Conservation (phyloP, 2,113 vertebrate genomes). For the Rattus rattus region DNA sequence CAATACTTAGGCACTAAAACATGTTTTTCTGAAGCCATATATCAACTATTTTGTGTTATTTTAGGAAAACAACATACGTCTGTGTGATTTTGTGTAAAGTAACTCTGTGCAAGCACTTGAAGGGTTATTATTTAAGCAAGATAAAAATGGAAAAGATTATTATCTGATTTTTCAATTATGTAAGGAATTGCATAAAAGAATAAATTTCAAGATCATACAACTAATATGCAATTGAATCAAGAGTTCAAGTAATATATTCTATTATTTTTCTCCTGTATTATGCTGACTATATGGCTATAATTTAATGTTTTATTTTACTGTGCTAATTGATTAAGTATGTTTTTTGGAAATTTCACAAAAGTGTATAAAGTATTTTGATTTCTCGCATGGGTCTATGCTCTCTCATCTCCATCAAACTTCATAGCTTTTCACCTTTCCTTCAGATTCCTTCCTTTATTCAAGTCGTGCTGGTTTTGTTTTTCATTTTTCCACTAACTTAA, state of each 20-base stretch:
- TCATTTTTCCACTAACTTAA: not conserved
- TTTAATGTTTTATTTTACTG: not conserved
- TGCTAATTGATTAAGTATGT: not conserved
- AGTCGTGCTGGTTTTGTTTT: not conserved
- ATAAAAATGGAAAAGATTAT: not conserved
- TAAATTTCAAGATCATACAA: not conserved
- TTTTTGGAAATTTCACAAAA: not conserved
- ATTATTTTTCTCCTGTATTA: not conserved
- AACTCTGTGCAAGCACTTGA: not conserved
- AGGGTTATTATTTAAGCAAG: not conserved
- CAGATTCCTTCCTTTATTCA: not conserved
- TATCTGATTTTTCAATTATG: not conserved
- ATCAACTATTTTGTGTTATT: not conserved
- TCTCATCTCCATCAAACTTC: not conserved
- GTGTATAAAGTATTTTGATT: not conserved
- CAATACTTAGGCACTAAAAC: not conserved
- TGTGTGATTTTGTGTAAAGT: not conserved
- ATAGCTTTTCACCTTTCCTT: not conserved
- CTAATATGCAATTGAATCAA: not conserved
- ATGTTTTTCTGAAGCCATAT: not conserved
- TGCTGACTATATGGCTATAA: not conserved
- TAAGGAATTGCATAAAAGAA: not conserved
- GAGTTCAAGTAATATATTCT: not conserved
- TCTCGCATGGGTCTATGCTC: not conserved
- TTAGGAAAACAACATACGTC: not conserved